Percentiles rank a stretch among this genome's conserved stretches.
phyloP scores from a whole-genome alignment of 2,888 invertebrate genomes.

The Tridacna gigas region DNA sequence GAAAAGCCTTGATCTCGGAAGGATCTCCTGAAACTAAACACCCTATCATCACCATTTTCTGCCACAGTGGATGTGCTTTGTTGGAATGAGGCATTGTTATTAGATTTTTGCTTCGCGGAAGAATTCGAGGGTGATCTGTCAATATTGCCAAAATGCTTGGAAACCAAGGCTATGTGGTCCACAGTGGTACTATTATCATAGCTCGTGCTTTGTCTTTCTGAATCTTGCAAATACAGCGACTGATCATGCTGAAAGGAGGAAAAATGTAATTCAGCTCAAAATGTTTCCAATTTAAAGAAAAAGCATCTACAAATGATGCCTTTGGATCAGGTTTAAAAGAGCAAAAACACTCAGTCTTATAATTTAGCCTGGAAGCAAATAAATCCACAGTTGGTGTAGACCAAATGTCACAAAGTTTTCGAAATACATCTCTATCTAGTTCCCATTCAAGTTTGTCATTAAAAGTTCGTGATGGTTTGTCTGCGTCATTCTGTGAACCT shows the following conservation, averaged over 20 bases:
- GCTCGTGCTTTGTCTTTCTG: conserved; percentile 15
- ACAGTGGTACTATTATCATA: conserved; percentile 27
- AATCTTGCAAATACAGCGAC: conserved; percentile 34
- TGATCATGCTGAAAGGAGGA: conserved; percentile 40
- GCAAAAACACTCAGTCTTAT: too few relatives aligned
- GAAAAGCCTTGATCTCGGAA: conserved; percentile 24
- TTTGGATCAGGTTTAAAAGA: too few relatives aligned
- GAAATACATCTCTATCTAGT: too few relatives aligned
- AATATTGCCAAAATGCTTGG: conserved; percentile 22
- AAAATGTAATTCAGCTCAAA: conserved; percentile 27
- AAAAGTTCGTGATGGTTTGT: conserved; percentile 15
- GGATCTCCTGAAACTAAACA: too few relatives aligned
- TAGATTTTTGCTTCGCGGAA: conserved; percentile 23
- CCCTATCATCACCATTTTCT: too few relatives aligned
- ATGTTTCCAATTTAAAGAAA: conserved; percentile 31
- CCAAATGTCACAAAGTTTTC: neutral
- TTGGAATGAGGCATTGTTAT: conserved; percentile 15
- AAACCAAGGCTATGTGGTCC: conserved; percentile 36
- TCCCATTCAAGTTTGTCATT: conserved; percentile 39
- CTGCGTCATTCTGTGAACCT: neutral
- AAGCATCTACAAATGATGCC: too few relatives aligned
- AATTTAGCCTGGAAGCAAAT: too few relatives aligned
- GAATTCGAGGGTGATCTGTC: conserved; percentile 20
- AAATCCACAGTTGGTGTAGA: neutral
- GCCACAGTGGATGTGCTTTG: conserved; percentile 24